Evolutionary conservation across 2,888 invertebrate genomes (phyloP), one percentile per base, ranked within the genome.

Genomic region (Slavum lentiscoides): DNA sequence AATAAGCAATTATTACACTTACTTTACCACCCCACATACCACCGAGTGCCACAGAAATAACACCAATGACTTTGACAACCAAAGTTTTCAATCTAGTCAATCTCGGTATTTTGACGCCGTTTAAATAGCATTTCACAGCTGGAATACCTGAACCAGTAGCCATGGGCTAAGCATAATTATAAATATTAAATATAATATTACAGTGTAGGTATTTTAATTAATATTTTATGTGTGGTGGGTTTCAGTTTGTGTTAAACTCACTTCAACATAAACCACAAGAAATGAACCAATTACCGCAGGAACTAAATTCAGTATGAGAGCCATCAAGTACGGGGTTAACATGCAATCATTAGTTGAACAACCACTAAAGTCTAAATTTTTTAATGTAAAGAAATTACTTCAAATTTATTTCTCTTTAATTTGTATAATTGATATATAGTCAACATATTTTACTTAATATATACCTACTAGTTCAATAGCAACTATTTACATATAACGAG

Each of bases 71-170:
- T 88, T 99, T 99, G 3, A 96, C 93, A 9, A 94, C 85, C 53
- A 98, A 88, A 0, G 98, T 98, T 87, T 96, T 97, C 83, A 98
- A 91, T 80, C 97, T 89, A 2, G 97, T 96, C 53, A 98, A 94
- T 82, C 96, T 89, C 0, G 98, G 98, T 64, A 98, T 91, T 88
- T 97, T 97, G 0, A 99, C 93, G 4, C 98, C 98, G 87, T 99
- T 99, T 68, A 99, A 88, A 87, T 97, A 99, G 87, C 97, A 97
- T 89, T 99, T 99, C 2, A 99, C 96, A 88, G 97, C 96, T 0
- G 98, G 98, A 85, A 99, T 98, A 17, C 98, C 98, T 87, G 97
- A 97, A 3, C 98, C 98, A 2, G 94, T 94, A 39, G 98, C 97
- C 59, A 95, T 92, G 6, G 98, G 97, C 90, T 95, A 87, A 19